phyloP scores from a whole-genome alignment of 2,888 invertebrate species.

The Brachyptera putata region DNA sequence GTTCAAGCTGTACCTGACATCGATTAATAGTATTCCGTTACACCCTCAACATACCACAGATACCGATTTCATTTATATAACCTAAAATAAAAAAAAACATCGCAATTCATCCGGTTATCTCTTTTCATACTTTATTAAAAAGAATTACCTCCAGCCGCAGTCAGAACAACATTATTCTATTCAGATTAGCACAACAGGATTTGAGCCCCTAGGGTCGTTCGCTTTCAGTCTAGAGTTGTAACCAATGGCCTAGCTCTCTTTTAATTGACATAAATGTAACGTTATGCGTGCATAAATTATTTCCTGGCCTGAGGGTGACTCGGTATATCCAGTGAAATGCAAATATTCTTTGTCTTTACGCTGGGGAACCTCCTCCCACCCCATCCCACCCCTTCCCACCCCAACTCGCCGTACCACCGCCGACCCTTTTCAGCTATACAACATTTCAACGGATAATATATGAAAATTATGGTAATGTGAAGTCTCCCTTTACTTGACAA shows the following conservation, averaged over 20 bases:
- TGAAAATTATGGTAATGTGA: slow-evolving; percentile 5
- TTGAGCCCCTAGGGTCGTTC: no score
- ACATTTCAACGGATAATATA: neutral
- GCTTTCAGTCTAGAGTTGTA: no score
- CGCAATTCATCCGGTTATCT: no score
- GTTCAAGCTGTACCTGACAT: no score
- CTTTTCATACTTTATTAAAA: no score
- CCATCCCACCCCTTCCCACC: neutral
- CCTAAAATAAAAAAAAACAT: no score
- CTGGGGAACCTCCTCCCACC: neutral
- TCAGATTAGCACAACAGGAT: no score
- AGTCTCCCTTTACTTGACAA: neutral
- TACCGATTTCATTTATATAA: no score
- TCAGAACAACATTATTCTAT: no score
- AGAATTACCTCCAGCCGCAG: no score
- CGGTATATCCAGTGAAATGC: neutral
- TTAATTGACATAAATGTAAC: slow-evolving; percentile 1
- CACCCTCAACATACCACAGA: no score
- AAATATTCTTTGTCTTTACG: neutral
- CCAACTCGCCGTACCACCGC: neutral
- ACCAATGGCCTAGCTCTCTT: neutral
- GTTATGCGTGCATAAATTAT: neutral
- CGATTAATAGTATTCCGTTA: no score
- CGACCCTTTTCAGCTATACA: neutral
- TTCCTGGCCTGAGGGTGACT: neutral